Conservation (phyloP, 2,888 invertebrate species). For the Cryptocephalus moraei region DNA sequence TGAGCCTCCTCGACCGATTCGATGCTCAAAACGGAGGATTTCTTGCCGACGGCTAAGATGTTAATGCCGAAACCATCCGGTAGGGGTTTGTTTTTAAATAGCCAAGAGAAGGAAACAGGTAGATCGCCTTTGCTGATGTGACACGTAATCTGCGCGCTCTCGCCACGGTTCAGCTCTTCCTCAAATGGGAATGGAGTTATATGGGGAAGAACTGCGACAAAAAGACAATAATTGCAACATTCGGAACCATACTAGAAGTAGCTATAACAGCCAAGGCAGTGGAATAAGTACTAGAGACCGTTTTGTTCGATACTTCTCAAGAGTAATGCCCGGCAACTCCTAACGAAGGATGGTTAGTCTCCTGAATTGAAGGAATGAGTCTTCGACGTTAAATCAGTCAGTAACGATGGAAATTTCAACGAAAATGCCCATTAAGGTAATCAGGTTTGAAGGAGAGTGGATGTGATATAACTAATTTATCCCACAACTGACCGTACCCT, state of each 20-base stretch:
- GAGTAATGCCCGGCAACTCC: constrained; percentile 45
- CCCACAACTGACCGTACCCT: constrained; percentile 36
- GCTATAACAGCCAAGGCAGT: constrained; percentile 35
- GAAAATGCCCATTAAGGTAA: too few relatives aligned
- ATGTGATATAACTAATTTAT: too few relatives aligned
- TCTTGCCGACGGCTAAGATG: constrained; percentile 51
- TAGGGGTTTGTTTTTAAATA: constrained; percentile 50
- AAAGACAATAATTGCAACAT: not conserved
- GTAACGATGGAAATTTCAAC: too few relatives aligned
- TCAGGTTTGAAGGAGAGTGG: too few relatives aligned
- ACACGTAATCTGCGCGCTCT: constrained; percentile 45
- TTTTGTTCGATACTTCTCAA: constrained; percentile 34
- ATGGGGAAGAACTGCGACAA: constrained; percentile 46
- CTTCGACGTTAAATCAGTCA: constrained; percentile 41
- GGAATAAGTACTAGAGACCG: constrained; percentile 32
- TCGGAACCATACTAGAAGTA: constrained; percentile 9
- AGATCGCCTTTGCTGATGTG: constrained; percentile 66
- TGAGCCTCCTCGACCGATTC: constrained; percentile 44
- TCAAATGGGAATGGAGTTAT: constrained; percentile 53
- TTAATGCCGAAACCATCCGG: constrained; percentile 38
- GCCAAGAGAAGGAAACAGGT: constrained; percentile 67
- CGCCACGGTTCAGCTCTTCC: constrained; percentile 31
- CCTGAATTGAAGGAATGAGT: constrained; percentile 75
- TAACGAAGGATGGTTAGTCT: constrained; percentile 60
- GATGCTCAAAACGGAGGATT: constrained; percentile 53